Conservation (phyloP, 2,797 vertebrate genomes). For the Natrix natrix region DNA sequence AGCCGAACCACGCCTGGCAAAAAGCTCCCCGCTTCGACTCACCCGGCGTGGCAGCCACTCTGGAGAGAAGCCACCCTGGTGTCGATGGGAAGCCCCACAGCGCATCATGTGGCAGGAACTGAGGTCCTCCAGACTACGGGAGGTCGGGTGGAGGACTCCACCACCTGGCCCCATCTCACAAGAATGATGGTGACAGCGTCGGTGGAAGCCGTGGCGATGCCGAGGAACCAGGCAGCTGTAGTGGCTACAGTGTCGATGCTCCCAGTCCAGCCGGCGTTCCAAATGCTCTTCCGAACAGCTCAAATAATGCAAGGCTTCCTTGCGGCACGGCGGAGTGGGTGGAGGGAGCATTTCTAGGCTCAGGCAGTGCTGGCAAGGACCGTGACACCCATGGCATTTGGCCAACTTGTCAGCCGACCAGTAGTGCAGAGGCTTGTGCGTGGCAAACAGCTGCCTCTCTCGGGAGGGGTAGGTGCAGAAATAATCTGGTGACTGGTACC, state of each 20-base stretch:
- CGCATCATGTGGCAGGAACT: conserved; percentile 75
- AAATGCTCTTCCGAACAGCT: conserved; percentile 71
- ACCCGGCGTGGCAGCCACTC: conserved; percentile 63
- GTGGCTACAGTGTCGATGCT: conserved; percentile 54
- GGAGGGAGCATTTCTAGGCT: conserved; percentile 70
- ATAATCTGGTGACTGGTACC: conserved; percentile 65
- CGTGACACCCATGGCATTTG: conserved; percentile 67
- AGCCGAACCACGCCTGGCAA: conserved; percentile 85
- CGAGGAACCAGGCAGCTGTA: conserved; percentile 52
- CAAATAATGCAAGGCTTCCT: conserved; percentile 61
- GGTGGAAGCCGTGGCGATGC: conserved; percentile 71
- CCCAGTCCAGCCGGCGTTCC: conserved; percentile 69
- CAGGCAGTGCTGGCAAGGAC: conserved; percentile 69
- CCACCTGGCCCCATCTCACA: conserved; percentile 72
- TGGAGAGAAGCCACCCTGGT: conserved; percentile 60
- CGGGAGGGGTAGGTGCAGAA: conserved; percentile 67
- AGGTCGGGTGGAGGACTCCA: conserved; percentile 70
- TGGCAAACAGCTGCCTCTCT: conserved; percentile 54
- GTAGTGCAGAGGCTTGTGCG: conserved; percentile 76
- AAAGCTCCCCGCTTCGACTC: conserved; percentile 83
- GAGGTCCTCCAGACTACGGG: conserved; percentile 81
- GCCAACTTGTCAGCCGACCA: conserved; percentile 92
- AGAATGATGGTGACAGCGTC: conserved; percentile 62
- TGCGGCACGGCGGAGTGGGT: conserved; percentile 45
- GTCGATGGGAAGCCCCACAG: conserved; percentile 75